Base-by-base conservation (phyloP, 2,113 vertebrate genomes). In the Macroglossus sobrinus region DNA sequence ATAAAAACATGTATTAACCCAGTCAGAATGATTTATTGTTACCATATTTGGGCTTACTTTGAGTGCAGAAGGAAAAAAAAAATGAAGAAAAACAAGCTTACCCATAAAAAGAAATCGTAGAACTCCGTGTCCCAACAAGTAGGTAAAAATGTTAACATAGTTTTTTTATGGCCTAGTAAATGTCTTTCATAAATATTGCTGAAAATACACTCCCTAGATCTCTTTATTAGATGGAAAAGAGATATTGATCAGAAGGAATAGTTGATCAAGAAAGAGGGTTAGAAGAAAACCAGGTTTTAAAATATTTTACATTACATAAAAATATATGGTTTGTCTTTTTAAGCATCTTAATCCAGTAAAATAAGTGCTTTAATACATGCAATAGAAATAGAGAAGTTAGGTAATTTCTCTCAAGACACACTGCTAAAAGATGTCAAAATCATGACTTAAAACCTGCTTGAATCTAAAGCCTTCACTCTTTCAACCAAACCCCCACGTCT, bases 161-260 rank as follows among this genome's bases (percentile, higher is more conserved):
- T 92, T 94, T 96, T 96, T 98, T 97, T 96, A 96, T 61, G 63
- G 45, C 93, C 78, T 94, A 95, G 88, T 97, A 98, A 97, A 97
- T 96, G 93, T 97, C 97, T 93, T 96, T 96, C 89, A 86, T 97
- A 96, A 95, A 96, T 92, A 90, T 92, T 88, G 76, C 53, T 97
- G 88, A 96, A 96, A 96, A 93, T 81, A 88, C 38, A 79, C 78
- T 85, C 81, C 47, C 87, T 89, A 81, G 55, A 89, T 96, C 75
- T 96, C 94, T 97, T 92, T 95, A 96, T 97, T 98, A 95, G 40
- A 68, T 38, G 63, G 92, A 89, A 93, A 90, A 90, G 53, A 93
- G 53, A 93, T 96, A 96, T 86, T 96, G 85, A 97, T 96, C 85
- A 95, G 69, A 91, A 86, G 66, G 53, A 92, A 19, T 50, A 84